phyloP scores from a whole-genome alignment of 2,888 invertebrate species.

The Drosophila demipolita region DNA sequence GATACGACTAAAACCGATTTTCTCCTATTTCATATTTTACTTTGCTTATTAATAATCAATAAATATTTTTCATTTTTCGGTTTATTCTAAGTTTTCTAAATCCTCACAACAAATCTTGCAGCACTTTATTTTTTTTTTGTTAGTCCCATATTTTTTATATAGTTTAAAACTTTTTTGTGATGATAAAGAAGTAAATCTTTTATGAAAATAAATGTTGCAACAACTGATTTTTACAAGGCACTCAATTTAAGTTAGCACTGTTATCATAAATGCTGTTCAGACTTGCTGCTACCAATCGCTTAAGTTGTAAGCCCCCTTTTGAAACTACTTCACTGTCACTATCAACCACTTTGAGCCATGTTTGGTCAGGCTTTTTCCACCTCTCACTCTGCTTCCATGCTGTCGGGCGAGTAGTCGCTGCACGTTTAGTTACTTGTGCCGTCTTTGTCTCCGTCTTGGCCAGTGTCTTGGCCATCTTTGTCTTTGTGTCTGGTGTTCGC shows the following conservation, averaged over 20 bases:
- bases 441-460: slow-evolving; percentile 14
- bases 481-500: slow-evolving; percentile 47
- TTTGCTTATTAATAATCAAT: background rate
- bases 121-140: background rate
- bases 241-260: background rate
- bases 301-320: slow-evolving; percentile 9
- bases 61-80: background rate
- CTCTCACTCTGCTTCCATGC: slow-evolving; percentile 42
- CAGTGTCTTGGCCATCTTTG: slow-evolving; percentile 36
- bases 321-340: slow-evolving; percentile 36
- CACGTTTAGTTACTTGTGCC: slow-evolving; percentile 73
- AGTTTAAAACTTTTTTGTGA: background rate
- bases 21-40: background rate
- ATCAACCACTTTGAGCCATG: slow-evolving; percentile 67
- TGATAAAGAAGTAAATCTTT: background rate
- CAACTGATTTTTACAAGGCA: background rate
- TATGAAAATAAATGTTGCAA: background rate
- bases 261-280: background rate
- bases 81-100: background rate
- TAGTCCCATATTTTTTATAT: background rate
- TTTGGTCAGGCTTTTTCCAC: slow-evolving; percentile 71
- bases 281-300: slow-evolving; percentile 4
- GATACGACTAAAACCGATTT: background rate
- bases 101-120: background rate
- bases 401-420: slow-evolving; percentile 43